Percentiles rank a stretch among this genome's conserved stretches.
These are phyloP conservation scores for Drosophila santomea DNA, from an alignment of 1,140 invertebrate genomes.

Conservation along the genomic window DNA sequence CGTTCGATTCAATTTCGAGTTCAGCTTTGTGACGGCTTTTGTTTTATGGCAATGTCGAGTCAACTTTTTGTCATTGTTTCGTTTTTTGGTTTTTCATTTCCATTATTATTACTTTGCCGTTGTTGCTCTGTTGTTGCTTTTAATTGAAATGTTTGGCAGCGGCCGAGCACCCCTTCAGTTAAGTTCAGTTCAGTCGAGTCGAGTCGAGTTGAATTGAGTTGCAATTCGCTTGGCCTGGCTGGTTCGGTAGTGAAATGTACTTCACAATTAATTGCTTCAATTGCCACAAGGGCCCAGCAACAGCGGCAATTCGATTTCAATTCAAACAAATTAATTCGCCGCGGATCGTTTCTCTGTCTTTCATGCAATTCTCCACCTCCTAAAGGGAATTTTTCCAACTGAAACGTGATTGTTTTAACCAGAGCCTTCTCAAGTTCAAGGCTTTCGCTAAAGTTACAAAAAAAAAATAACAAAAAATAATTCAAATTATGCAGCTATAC, in stretches of 20 bases:
- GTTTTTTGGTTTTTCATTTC: slow-evolving; percentile 6
- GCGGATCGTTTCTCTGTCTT: not conserved
- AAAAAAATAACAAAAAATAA: not conserved
- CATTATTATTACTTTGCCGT: slow-evolving; percentile 6
- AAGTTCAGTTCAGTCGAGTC: not conserved
- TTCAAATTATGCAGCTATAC: not conserved
- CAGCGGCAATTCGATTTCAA: slow-evolving; percentile 71
- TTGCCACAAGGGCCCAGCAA: slow-evolving; percentile 49
- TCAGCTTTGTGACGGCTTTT: slow-evolving; percentile 48
- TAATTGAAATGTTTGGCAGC: slow-evolving; percentile 79
- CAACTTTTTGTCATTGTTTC: slow-evolving; percentile 35
- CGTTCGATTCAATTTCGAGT: slow-evolving; percentile 65
- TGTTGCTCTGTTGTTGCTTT: slow-evolving; percentile 25
- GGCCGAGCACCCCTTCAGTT: slow-evolving; percentile 1
- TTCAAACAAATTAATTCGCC: slow-evolving; percentile 56
- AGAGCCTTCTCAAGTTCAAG: slow-evolving; percentile 38
- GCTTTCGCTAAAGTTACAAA: slow-evolving; percentile 34
- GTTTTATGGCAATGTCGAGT: slow-evolving; percentile 44
- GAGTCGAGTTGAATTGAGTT: slow-evolving; percentile 1
- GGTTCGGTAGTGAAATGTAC: slow-evolving; percentile 68
- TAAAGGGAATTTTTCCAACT: not conserved
- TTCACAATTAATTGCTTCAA: slow-evolving; percentile 81
- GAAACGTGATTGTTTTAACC: no score
- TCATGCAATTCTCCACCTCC: not conserved
- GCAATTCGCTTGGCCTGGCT: not conserved